phyloP scores from a whole-genome alignment of 1,140 invertebrate genomes.

The Diorhabda elongata region DNA sequence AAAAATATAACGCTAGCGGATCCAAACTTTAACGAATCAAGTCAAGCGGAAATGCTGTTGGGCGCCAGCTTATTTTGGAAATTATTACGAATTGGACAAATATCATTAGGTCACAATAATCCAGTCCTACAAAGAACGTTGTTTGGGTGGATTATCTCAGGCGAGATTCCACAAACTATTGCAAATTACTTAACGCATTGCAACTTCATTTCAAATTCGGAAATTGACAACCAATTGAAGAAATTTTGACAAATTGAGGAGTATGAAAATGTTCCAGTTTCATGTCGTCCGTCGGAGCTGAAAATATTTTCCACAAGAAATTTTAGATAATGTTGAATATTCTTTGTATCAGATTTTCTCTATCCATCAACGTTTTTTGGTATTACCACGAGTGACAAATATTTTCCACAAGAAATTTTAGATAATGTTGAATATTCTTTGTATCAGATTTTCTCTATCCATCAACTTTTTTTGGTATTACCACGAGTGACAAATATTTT shows the following conservation, averaged over 20 bases:
- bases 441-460: too few relatives aligned
- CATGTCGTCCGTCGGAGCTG: too few relatives aligned
- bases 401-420: too few relatives aligned
- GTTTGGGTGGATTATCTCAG: slow-evolving; percentile 20
- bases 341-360: too few relatives aligned
- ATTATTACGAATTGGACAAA: slow-evolving; percentile 8
- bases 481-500: too few relatives aligned
- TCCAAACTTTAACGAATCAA: slow-evolving; percentile 17
- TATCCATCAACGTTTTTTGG: too few relatives aligned
- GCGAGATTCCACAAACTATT: neutral
- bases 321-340: too few relatives aligned
- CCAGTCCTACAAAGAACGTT: slow-evolving; percentile 22
- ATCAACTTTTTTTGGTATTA: too few relatives aligned
- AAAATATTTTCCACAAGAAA: too few relatives aligned
- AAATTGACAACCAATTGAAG: slow-evolving; percentile 9
- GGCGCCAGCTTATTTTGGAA: slow-evolving; percentile 15
- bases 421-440: too few relatives aligned
- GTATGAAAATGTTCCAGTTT: too few relatives aligned
- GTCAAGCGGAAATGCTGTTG: slow-evolving; percentile 23
- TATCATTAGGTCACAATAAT: slow-evolving; percentile 23
- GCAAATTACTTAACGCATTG: neutral
- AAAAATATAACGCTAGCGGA: slow-evolving; percentile 24
- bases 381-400: too few relatives aligned
- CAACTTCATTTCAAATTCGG: neutral
- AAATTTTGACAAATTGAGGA: slow-evolving; percentile 21